Evolutionary conservation across 2,113 vertebrate species (phyloP).

Genomic region (Galeopterus variegatus): DNA sequence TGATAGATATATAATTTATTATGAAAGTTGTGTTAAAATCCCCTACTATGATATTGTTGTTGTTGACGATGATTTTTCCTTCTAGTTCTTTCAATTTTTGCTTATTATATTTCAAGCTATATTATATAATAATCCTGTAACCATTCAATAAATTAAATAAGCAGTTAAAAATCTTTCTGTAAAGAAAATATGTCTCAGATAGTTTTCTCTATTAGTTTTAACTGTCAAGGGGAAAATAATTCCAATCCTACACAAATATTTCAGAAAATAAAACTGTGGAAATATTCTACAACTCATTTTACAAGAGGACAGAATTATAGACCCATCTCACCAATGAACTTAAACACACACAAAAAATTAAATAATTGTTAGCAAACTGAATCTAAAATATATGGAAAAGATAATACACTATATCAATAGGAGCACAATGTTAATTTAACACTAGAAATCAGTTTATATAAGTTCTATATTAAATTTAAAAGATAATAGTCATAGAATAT

Average conservation of each 20-base stretch:
- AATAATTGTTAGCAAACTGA: neutral
- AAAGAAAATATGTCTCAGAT: neutral
- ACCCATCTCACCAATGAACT: neutral
- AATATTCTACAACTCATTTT: neutral
- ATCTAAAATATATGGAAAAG: neutral
- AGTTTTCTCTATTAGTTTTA: neutral
- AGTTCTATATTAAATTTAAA: neutral
- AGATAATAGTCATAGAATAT: neutral
- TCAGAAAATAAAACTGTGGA: neutral
- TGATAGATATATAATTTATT: neutral
- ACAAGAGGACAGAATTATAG: neutral
- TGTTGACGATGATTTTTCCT: neutral
- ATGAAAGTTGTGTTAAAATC: neutral
- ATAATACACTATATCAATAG: neutral
- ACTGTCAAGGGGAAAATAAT: neutral
- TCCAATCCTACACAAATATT: neutral
- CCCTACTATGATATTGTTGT: neutral
- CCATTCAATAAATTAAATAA: conserved; percentile 2
- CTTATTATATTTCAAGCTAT: neutral
- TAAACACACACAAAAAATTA: conserved; percentile 3
- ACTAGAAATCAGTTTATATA: conserved; percentile 3
- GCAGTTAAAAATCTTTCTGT: conserved; percentile 6
- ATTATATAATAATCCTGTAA: conserved; percentile 5
- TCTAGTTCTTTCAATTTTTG: neutral
- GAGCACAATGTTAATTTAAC: neutral